A percentile compares a stretch with the other conserved stretches of the same genome.
phyloP scores from a whole-genome alignment of 2,888 invertebrate genomes.

The Parascotia fuliginaria region DNA sequence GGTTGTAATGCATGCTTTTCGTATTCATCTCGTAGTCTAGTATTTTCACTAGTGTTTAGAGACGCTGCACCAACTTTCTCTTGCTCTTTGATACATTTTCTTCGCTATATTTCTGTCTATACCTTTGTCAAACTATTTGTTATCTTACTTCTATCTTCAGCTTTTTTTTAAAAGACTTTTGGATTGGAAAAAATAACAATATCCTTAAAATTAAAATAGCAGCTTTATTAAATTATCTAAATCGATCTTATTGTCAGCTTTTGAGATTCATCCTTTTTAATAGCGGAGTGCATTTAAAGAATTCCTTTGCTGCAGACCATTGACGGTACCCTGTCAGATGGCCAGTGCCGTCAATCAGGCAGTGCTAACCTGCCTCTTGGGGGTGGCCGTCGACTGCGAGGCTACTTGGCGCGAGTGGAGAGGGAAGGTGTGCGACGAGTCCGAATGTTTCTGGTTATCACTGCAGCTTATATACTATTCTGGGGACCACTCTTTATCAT shows the following conservation, averaged over 20 bases:
- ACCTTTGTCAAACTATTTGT: neutral
- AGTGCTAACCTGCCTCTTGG: constrained; percentile 83
- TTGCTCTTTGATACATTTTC: neutral
- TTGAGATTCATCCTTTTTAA: neutral
- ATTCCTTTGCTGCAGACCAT: constrained; percentile 62
- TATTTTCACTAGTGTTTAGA: constrained; percentile 14
- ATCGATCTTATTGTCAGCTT: neutral
- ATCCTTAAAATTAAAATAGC: neutral
- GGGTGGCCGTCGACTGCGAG: constrained; percentile 90
- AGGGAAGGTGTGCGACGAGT: constrained; percentile 92
- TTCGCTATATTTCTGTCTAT: neutral
- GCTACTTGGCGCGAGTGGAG: constrained; percentile 91
- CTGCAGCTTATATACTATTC: constrained; percentile 93
- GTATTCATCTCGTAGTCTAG: constrained; percentile 29
- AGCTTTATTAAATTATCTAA: no score
- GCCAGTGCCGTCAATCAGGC: constrained; percentile 62
- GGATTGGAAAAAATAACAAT: neutral
- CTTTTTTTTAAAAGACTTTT: neutral
- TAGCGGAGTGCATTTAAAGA: neutral
- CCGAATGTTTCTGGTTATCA: constrained; percentile 94
- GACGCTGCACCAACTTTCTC: constrained; percentile 3
- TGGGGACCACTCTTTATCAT: constrained; percentile 97
- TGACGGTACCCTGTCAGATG: constrained; percentile 72
- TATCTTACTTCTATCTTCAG: neutral
- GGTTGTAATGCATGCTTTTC: constrained; percentile 52